Evolutionary conservation across 2,888 invertebrate genomes (phyloP).

Genomic region (Holacanthella duospinosa): DNA sequence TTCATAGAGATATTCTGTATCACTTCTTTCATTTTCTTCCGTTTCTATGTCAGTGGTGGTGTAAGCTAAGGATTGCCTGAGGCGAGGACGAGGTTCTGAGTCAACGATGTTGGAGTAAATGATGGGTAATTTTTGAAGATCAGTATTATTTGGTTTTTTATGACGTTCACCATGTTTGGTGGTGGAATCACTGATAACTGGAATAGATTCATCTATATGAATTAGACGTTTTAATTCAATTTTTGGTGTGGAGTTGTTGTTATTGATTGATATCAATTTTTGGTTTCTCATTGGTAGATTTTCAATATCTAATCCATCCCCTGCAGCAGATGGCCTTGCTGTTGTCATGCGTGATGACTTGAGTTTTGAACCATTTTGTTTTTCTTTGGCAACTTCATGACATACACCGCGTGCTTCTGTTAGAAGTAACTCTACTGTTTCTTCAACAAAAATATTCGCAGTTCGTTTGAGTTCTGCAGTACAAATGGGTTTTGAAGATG

Average conservation of each 20-base stretch:
- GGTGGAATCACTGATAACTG: not conserved
- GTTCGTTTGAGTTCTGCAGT: not conserved
- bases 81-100: not conserved
- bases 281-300: no score
- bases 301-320: no score
- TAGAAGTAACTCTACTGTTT: not conserved
- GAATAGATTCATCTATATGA: not conserved
- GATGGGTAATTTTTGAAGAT: not conserved
- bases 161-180: not conserved
- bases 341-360: no score
- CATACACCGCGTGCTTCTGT: not conserved
- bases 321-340: no score
- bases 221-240: not conserved
- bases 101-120: not conserved
- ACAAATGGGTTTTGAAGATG: not conserved
- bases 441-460: not conserved
- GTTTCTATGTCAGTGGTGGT: no score
- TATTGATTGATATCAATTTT: not conserved
- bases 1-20: not conserved
- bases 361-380: no score
- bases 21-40: not conserved
- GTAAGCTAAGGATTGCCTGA: not conserved
- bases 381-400: not conserved
- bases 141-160: not conserved
- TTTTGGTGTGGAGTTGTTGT: not conserved